Conservation (phyloP, 2,888 invertebrate genomes). For the Sarcophaga caerulescens region DNA sequence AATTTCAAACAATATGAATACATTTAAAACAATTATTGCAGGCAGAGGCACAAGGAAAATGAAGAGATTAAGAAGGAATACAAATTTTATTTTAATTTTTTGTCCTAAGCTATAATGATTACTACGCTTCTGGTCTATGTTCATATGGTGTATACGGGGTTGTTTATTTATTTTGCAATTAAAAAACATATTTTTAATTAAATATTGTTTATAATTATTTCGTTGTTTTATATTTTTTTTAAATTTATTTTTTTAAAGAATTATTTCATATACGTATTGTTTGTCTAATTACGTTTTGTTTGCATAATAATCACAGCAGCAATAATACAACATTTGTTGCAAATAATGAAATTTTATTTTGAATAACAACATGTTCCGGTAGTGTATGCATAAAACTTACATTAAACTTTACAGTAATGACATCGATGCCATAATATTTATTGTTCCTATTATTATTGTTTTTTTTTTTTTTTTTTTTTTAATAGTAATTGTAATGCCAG, state of each 20-base stretch:
- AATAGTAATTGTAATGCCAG: constrained; percentile 30
- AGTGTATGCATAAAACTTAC: constrained; percentile 28
- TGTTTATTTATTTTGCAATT: constrained; percentile 36
- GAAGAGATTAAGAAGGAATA: no score
- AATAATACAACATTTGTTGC: background rate
- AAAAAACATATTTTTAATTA: constrained; percentile 57
- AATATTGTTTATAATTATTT: constrained; percentile 48
- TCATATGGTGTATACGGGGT: background rate
- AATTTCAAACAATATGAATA: background rate
- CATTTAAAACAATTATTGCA: background rate
- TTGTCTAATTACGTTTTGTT: constrained; percentile 65
- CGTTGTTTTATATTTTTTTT: background rate
- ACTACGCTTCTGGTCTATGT: background rate
- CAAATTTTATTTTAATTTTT: no score
- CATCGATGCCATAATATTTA: constrained; percentile 31
- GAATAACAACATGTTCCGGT: background rate
- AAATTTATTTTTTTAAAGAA: constrained; percentile 8
- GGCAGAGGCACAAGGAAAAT: no score
- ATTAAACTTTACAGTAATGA: constrained; percentile 39
- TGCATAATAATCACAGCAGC: constrained; percentile 33
- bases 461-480: constrained; percentile 7
- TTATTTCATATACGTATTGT: constrained; percentile 20
- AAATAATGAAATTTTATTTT: background rate
- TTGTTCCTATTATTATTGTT: constrained; percentile 16
- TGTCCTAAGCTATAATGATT: background rate